phyloP scores from a whole-genome alignment of 92 coral and sea anemone species.

The Epizoanthus ramosus region DNA sequence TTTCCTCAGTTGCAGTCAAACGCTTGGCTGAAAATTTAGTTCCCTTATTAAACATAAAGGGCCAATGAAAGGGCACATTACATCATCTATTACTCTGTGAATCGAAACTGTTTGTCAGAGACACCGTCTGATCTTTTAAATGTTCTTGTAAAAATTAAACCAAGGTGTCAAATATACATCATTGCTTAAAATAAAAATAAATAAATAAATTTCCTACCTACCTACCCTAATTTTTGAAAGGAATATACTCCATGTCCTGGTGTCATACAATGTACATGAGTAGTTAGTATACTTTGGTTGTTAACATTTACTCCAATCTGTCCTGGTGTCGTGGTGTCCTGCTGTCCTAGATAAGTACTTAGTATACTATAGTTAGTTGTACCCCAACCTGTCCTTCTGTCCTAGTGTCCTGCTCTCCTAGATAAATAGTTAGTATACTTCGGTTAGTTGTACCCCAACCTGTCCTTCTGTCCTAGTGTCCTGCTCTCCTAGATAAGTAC shows the following conservation, averaged over 20 bases:
- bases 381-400: not conserved
- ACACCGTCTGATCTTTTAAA: slow-evolving; percentile 5
- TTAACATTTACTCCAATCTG: not conserved
- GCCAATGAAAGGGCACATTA: not conserved
- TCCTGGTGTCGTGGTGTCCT: not conserved
- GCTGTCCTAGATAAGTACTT: not conserved
- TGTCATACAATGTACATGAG: slow-evolving; percentile 9
- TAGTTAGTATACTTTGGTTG: not conserved
- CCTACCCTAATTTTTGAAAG: no score
- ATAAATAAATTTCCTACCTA: slow-evolving; percentile 7
- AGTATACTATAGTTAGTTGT: not conserved
- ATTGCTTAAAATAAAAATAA: not conserved
- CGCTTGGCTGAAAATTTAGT: not conserved
- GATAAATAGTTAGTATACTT: no score
- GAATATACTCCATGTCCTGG: not conserved
- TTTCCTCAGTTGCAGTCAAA: not conserved
- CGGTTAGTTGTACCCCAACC: no score
- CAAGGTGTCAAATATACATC: slow-evolving; percentile 17
- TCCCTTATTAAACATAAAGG: no score
- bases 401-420: no score
- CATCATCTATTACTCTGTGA: not conserved
- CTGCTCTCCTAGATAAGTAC: no score
- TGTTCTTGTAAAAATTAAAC: slow-evolving; percentile 7
- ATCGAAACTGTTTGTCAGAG: slow-evolving; percentile 8
- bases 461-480: no score